Evolutionary conservation across 2,888 invertebrate genomes (phyloP), one percentile per base, ranked within the genome.

Genomic region (Axea sp.): DNA sequence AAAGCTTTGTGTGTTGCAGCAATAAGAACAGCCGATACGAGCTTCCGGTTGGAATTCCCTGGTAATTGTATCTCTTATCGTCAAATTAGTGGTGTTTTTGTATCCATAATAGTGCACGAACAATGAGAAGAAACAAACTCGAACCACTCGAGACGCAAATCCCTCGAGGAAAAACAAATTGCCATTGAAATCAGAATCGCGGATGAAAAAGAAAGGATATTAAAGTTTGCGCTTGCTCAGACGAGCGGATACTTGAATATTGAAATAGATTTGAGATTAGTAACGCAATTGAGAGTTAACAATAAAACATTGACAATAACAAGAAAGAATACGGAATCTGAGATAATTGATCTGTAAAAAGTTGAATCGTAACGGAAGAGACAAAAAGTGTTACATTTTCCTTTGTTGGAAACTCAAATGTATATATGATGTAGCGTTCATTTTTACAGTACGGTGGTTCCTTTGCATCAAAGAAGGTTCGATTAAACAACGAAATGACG

Each of bases 21-120:
- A 79, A 53, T 76, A 80, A 6, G 78, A 78, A 9, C n/a, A 3
- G 19, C 2, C 19, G 19, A 19, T 69, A 15, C 37, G 28, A 14
- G 73, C 65, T 2, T 12, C 4, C 3, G 78, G 78, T 37, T 19
- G 53, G 41, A 77, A 80, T 59, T 78, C 77, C 4, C 75, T 74
- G 7, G 77, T 77, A 15, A 81, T 65, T 1, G 80, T 81, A 41
- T 80, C 79, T 43, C 73, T 62, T 45, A 81, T 78, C 22, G 78
- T 73, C 22, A 79, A 68, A 26, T 79, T 67, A 31, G 76, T 17
- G 33, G 59, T 55, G 14, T 77, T 78, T 43, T 59, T 75, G 1
- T 57, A 28, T 24, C 62, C 31, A 41, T 73, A 77, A 62, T 76
- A 76, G 41, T 55, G 49, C 41, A 76, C 77, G 51, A 73, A 80